Base-by-base conservation (phyloP, 2,888 invertebrate species). In the Crioceris asparagi region DNA sequence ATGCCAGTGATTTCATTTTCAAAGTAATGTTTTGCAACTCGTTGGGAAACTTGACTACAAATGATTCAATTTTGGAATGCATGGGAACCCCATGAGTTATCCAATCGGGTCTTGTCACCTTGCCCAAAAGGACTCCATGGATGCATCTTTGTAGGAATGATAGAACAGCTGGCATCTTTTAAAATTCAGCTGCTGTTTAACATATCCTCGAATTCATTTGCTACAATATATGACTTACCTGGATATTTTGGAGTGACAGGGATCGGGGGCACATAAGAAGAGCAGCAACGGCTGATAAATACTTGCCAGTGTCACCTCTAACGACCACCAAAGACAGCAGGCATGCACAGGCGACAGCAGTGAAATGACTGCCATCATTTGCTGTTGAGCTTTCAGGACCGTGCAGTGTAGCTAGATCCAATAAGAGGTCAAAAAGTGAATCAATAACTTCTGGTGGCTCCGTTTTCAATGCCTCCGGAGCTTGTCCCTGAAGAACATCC, bases 291-390 rank as follows among this genome's bases (percentile, higher is more conserved):
- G 94, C 90, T 51, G 82, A 79, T 4, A 96, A 70, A 52, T 90
- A 78, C 56, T 90, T 83, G 41, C 91, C 91, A 7, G 93, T 88
- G 60, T 93, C 88, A 3, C 96, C 97, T 37, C 87, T 72, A 2
- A 94, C 93, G 32, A 96, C 86, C 10, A 91, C 88, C 41, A 97
- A 69, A 36, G 92, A 88, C 35, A 96, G 72, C 6, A 98, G 71
- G 50, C 93, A 93, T 2, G 96, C 84, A 60, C 91, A 90, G 34
- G 93, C 90, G 40, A 91, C 75, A 3, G 90, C 81, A 14, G 90
- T 87, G 52, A 94, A 72, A 49, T 75, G 76, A 44, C 72, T 75
- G 11, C 82, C 78, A 51, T 74, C 71, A 50, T 73, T 69, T 2
- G 74, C 72, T 48, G 68, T 70, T 36, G 68, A 68, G 49, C 72